Base-by-base conservation (phyloP, 2,888 invertebrate genomes). In the Chymomyza fuscimana region DNA sequence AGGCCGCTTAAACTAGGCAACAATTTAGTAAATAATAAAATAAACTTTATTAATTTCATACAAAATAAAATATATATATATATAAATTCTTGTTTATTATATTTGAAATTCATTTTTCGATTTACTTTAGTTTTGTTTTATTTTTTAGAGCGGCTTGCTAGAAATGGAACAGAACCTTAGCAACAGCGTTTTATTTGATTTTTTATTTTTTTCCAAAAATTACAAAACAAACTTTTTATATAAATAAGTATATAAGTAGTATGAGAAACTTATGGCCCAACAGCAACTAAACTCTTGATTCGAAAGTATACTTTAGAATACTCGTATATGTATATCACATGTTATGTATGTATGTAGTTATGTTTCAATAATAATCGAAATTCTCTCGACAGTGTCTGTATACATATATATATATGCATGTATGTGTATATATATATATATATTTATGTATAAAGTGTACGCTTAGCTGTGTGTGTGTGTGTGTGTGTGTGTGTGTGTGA, bases 341-440 rank as follows among this genome's bases (percentile, higher is more conserved):
- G 40, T 5, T 46, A 46, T 46, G 40, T 46, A 46, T 46, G 40
- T 46, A 46, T 46, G 40, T 46, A 46, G 40, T 46, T 46, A 46
- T 65, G 68, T 76, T 74, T 74, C 77, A 67, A 69, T 63, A 50
- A 67, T n/a, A n/a, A 12, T 54, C 54, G 7, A 54, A 54, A 15
- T 54, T 54, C 22, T 5, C 22, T 54, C 22, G 54, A 22, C 19
- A 54, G 54, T 54, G 22, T 52, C 1, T 54, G 19, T 54, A 9
- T 54, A 22, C 19, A 19, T 54, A 19, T 65, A 75, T 65, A 67
- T 72, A 76, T 80, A 77, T 67, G 5, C 9, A 19, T 54, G 15
- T 46, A 36, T 16, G 15, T 29, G 72, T 80, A 68, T 76, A 54
- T 64, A 67, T 70, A 52, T 62, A 29, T 4, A 25, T 25, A 25